Base-by-base conservation (phyloP, 1,140 invertebrate species). In the Caerostris extrusa region DNA sequence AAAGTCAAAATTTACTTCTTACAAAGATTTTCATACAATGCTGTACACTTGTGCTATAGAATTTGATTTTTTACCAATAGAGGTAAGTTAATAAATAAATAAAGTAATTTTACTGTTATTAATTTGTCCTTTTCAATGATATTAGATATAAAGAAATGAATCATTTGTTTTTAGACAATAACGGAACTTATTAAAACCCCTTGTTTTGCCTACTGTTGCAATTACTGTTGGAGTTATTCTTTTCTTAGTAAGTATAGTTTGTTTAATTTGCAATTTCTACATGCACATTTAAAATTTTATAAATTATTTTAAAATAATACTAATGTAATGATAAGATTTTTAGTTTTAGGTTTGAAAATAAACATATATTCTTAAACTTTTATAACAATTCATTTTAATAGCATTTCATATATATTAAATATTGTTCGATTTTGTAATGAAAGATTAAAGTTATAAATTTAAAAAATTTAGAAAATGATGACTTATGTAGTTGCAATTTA, bases 11-110 rank as follows among this genome's bases (percentile, higher is more conserved):
- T 97, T 98, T 71, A 97, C 97, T 0, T 96, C 97, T 95, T 98
- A 97, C 95, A 97, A 97, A 95, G 97, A 97, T 95, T 98, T 98
- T 95, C 98, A 98, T 95, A 98, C 98, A 0, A 96, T 98, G 95
- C 96, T 98, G 12, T 98, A 98, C 95, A 98, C 98, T 0, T 98
- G 98, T 96, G 97, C 98, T 3, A 96, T 97, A 2, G 98, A 98
- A 95, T 98, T 98, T 96, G 98, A 98, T 95, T 98, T 98, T 95
- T 95, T 98, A n/a, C 97, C 96, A 90, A 55, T 94, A 58, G 96
- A 96, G 93, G 96, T 88, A 91, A 90, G 93, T 71, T 34, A 34
- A 34, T 34, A 34, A 34, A 34, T 34, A 34, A 34, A 3, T 77
- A 77, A 77, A 12, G 12, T 77, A 12, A 14, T 50, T 3, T 8